phyloP scores from a whole-genome alignment of 23 tunicate species.

The Phallusia fumigata region DNA sequence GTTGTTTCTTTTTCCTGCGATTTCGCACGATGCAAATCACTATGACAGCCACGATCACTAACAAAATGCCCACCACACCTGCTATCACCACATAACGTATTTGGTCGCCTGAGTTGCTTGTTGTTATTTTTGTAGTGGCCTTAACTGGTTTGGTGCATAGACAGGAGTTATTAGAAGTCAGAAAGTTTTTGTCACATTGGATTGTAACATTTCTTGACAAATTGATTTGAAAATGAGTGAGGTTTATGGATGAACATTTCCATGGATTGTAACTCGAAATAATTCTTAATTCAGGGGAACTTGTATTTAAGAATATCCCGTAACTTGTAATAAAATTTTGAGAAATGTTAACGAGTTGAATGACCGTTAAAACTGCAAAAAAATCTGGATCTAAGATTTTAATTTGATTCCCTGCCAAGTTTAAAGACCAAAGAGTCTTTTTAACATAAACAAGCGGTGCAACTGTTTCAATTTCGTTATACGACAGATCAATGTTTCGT shows the following conservation, averaged over 20 bases:
- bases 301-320: no score
- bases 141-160: neutral
- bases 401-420: neutral
- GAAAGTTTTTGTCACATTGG: neutral
- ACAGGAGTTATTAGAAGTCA: neutral
- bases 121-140: neutral
- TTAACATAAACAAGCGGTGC: neutral
- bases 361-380: neutral
- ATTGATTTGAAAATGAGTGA: neutral
- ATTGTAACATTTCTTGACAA: neutral
- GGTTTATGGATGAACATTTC: neutral
- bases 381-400: neutral
- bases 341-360: constrained; percentile 4
- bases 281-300: neutral
- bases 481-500: neutral
- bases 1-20: neutral
- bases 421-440: neutral
- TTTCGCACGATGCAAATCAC: neutral
- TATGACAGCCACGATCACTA: neutral
- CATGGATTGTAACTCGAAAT: neutral
- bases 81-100: neutral
- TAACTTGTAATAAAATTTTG: neutral
- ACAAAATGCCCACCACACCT: neutral
- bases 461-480: neutral
- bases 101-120: neutral